phyloP scores from a whole-genome alignment of 2,888 invertebrate species.

The Nomada flava region DNA sequence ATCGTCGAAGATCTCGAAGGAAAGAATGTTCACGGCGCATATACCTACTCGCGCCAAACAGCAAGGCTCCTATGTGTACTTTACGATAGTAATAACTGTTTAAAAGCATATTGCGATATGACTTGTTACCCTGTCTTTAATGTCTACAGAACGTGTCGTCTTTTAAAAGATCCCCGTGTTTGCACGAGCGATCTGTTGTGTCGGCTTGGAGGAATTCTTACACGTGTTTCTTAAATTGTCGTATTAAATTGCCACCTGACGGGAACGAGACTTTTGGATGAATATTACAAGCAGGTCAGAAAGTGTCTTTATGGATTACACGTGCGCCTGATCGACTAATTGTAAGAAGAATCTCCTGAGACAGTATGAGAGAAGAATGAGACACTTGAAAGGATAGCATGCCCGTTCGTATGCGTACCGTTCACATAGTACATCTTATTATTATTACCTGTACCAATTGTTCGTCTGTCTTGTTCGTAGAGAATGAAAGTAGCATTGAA shows the following conservation, averaged over 20 bases:
- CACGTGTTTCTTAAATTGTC: constrained; percentile 12
- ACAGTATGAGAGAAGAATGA: not conserved
- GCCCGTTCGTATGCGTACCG: not conserved
- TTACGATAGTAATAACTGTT: constrained; percentile 58
- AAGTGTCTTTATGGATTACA: constrained; percentile 1
- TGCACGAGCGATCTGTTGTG: constrained; percentile 10
- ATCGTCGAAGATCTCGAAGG: constrained; percentile 21
- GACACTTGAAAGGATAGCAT: constrained; percentile 3
- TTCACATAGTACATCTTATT: not conserved
- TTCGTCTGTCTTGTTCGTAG: not conserved
- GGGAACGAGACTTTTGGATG: not conserved
- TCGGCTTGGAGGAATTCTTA: not conserved
- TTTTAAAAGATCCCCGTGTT: constrained; percentile 59
- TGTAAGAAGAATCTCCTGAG: constrained; percentile 2
- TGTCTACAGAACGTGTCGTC: constrained; percentile 74
- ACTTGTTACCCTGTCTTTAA: constrained; percentile 81
- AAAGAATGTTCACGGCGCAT: constrained; percentile 35
- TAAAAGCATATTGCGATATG: constrained; percentile 80
- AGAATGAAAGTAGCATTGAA: not conserved
- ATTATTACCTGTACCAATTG: not conserved
- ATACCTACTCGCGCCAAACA: constrained; percentile 58
- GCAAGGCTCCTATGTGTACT: constrained; percentile 65
- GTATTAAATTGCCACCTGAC: not conserved
- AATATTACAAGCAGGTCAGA: constrained; percentile 10
- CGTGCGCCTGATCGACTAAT: not conserved